Percentiles rank a stretch among this genome's conserved stretches.
phyloP scores from a whole-genome alignment of 2,888 invertebrate species.

The Volucella inflata region DNA sequence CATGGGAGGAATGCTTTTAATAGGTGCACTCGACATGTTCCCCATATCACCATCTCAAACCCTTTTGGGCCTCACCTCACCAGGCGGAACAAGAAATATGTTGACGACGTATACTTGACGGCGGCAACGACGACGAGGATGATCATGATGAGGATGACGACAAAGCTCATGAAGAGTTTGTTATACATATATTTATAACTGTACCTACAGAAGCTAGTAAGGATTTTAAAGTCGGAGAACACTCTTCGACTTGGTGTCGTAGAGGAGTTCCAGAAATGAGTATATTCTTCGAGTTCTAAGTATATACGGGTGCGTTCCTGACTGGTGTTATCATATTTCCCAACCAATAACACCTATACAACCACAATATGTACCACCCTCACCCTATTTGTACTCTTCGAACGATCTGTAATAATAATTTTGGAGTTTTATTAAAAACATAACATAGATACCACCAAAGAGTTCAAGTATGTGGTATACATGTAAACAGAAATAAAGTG shows the following conservation, averaged over 20 bases:
- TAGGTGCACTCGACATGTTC: conserved; percentile 77
- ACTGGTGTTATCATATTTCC: conserved; percentile 47
- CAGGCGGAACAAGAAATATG: background rate
- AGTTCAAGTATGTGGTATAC: conserved; percentile 51
- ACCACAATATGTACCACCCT: background rate
- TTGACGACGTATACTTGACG: background rate
- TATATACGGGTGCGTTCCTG: background rate
- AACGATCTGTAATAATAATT: conserved; percentile 62
- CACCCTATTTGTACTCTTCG: background rate
- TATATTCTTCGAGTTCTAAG: background rate
- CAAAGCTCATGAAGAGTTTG: background rate
- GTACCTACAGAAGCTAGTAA: conserved; percentile 20
- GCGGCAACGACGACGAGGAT: conserved; percentile 10
- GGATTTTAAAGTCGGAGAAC: conserved; percentile 39
- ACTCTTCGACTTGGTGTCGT: conserved; percentile 18
- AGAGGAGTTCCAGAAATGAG: background rate
- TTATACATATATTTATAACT: too few relatives aligned
- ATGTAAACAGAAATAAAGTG: conserved; percentile 50
- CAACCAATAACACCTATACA: conserved; percentile 55
- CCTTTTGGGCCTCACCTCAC: background rate
- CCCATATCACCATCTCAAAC: background rate
- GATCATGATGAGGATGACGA: conserved; percentile 10
- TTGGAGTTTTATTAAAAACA: conserved; percentile 68
- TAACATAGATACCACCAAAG: conserved; percentile 61
- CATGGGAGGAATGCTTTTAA: conserved; percentile 78